These are phyloP conservation scores for Eupeodes latifasciatus DNA, from an alignment of 2,888 invertebrate genomes.

Conservation along the genomic window DNA sequence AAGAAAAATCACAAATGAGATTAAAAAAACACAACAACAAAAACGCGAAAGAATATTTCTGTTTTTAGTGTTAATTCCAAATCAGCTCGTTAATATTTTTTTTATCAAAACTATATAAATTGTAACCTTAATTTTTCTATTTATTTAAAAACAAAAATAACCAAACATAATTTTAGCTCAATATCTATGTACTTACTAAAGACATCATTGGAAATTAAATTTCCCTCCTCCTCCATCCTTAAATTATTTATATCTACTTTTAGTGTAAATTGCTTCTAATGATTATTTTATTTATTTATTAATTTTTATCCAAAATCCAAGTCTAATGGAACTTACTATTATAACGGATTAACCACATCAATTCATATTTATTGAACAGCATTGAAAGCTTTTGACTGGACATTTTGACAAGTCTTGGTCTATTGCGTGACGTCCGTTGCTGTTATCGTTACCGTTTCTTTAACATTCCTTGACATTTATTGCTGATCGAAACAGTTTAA, in stretches of 20 bases:
- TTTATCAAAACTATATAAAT: slow-evolving; percentile 3
- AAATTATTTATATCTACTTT: not conserved
- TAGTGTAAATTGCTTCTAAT: not conserved
- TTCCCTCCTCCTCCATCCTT: slow-evolving; percentile 5
- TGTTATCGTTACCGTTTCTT: no score
- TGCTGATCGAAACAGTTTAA: no score
- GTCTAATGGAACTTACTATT: no score
- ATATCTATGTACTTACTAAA: not conserved
- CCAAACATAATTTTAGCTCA: not conserved
- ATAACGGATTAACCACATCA: no score
- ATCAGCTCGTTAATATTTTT: slow-evolving; percentile 7
- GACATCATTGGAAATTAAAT: slow-evolving; percentile 9
- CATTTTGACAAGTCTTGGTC: no score
- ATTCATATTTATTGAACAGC: no score
- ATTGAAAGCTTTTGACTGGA: no score
- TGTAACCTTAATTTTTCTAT: slow-evolving; percentile 4
- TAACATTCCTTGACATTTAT: no score
- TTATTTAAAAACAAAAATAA: not conserved
- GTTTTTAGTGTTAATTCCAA: not conserved
- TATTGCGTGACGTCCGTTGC: no score
- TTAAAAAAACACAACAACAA: slow-evolving; percentile 1
- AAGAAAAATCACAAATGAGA: slow-evolving; percentile 29
- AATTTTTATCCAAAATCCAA: not conserved
- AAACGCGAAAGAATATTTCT: slow-evolving; percentile 20
- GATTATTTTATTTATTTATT: slow-evolving; percentile 41